Base-by-base conservation (phyloP, 1,140 invertebrate genomes). In the Parapsyche elsis region DNA sequence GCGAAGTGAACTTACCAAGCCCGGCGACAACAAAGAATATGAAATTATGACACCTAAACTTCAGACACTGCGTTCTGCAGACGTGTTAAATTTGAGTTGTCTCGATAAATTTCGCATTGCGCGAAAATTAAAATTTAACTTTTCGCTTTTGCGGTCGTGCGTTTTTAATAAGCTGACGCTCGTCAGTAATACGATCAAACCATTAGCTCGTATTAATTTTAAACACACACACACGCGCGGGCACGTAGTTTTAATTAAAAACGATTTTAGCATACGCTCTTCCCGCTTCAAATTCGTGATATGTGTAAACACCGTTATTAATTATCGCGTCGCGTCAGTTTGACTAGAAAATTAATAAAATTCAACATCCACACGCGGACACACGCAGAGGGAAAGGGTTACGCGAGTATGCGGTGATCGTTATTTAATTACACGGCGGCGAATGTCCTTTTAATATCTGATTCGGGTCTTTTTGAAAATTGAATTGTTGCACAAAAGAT, bases 401-500 rank as follows among this genome's bases (percentile, higher is more conserved):
- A 19, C 16, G 67, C 67, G 9, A 12, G 10, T n/a, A 71, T 44
- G 71, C 7, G 45, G 12, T 23, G 71, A 74, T 74, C 38, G 71
- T 74, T 46, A 74, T 74, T 74, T 74, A 74, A 74, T 74, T 74
- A 74, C 24, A 30, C 1, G 30, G 0, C 0, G 44, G 71, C 0
- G 44, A 44, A 26, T 19, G 64, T 70, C 24, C 19, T 57, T 57
- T 57, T 57, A 57, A 57, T 57, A 57, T 57, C 16, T 70, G 64
- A 1, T 23, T 14, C 19, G 16, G 64, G 24, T 23, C 4, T n/a
- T 80, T 67, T 78, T 78, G 26, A 76, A 82, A 83, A 83, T 83
- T 83, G 76, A 83, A 83, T 83, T 79, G 79, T 83, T 70, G 71
- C 78, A 76, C 74, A 79, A 76, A 82, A 38, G 30, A 38, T 38